Evolutionary conservation across 1,140 invertebrate genomes (phyloP).

Genomic region (Hirudo medicinalis): DNA sequence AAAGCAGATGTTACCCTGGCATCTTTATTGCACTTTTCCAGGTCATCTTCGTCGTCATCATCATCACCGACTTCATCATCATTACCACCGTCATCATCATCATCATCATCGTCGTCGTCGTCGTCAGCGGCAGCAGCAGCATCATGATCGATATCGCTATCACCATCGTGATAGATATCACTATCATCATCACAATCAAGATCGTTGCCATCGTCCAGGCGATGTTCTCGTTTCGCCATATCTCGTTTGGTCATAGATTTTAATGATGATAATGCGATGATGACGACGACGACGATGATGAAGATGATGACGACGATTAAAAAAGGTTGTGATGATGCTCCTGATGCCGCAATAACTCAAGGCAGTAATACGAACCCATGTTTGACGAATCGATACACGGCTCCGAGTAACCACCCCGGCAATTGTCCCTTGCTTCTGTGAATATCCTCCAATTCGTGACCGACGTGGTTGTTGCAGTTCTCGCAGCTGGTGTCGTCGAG

Average conservation of each 20-base stretch:
- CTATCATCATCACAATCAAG: not conserved
- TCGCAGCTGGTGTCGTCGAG: conserved; percentile 1
- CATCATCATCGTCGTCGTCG: not conserved
- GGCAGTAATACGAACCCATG: no score
- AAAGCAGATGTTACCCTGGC: no score
- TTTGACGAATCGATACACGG: no score
- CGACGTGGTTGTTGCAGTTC: not conserved
- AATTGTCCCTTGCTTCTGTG: not conserved
- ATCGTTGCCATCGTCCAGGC: not conserved
- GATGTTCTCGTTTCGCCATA: not conserved
- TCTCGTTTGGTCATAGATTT: not conserved
- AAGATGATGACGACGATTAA: not conserved
- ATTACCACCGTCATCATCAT: not conserved
- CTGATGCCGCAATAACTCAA: not conserved
- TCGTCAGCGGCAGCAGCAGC: no score
- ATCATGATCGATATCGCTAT: not conserved
- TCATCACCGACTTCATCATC: no score
- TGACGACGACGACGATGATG: not conserved
- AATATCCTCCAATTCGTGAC: not conserved
- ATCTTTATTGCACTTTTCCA: no score
- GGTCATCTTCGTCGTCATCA: no score
- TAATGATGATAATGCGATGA: not conserved
- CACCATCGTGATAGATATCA: not conserved
- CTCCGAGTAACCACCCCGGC: no score
- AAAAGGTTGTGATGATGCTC: not conserved